These are phyloP conservation scores for Hedya salicella DNA, from an alignment of 2,888 invertebrate species.

Conservation along the genomic window DNA sequence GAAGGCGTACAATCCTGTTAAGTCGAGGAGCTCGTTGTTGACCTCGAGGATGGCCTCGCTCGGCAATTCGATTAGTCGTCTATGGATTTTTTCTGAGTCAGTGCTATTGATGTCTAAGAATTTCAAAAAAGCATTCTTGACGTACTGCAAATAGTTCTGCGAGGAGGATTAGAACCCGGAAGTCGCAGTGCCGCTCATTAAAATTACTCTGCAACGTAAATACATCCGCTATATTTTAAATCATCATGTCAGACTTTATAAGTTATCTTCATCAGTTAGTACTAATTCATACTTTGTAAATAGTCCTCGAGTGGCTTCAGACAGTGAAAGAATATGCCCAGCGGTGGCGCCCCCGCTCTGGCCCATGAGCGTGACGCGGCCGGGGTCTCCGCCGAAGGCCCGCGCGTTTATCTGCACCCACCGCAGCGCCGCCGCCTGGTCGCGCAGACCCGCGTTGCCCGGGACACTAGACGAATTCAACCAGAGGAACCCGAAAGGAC, in stretches of 20 bases:
- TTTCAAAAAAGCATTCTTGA: conserved; percentile 57
- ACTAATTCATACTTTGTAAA: conserved; percentile 65
- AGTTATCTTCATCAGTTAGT: conserved; percentile 52
- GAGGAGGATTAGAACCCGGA: conserved; percentile 64
- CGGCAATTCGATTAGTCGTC: conserved; percentile 60
- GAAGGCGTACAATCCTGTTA: conserved; percentile 64
- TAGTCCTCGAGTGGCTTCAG: conserved; percentile 65
- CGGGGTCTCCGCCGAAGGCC: conserved; percentile 73
- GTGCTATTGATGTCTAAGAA: conserved; percentile 74
- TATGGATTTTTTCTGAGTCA: conserved; percentile 62
- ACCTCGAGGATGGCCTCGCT: conserved; percentile 63
- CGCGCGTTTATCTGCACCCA: conserved; percentile 73
- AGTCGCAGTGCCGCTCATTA: conserved; percentile 71
- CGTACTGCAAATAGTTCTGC: conserved; percentile 60
- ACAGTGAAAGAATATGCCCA: conserved; percentile 68
- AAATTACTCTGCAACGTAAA: conserved; percentile 58
- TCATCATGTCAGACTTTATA: too few relatives aligned
- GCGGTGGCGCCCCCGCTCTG: conserved; percentile 75
- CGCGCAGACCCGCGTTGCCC: conserved; percentile 77
- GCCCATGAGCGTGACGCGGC: conserved; percentile 71
- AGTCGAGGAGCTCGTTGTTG: conserved; percentile 58
- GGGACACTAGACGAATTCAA: conserved; percentile 67
- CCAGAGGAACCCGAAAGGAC: conserved; percentile 76
- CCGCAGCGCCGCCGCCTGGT: conserved; percentile 68
- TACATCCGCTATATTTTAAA: too few relatives aligned